Percentiles rank a stretch among this genome's conserved stretches.
Conservation (phyloP, 2,113 vertebrate genomes). For the Tyto alba region DNA sequence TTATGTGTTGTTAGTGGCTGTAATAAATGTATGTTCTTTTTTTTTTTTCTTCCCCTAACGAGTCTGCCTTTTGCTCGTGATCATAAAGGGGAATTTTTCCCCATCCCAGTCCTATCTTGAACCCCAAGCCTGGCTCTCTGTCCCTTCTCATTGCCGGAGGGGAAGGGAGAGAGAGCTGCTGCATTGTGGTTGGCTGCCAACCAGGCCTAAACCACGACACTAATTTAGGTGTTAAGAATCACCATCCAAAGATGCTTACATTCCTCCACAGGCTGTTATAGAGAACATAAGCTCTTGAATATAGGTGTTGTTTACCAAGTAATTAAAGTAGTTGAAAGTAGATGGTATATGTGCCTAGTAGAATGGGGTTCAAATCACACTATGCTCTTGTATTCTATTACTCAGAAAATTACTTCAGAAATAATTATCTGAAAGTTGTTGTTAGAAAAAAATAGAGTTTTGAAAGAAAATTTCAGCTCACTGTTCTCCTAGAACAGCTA, state of each 20-base stretch:
- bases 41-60: too few species aligned
- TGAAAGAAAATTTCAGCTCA: neutral
- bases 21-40: too few species aligned
- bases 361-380: neutral
- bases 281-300: neutral
- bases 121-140: too few species aligned
- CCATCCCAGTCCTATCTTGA: too few species aligned
- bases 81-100: too few species aligned
- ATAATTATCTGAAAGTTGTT: neutral
- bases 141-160: too few species aligned
- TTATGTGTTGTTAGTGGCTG: too few species aligned
- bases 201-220: too few species aligned
- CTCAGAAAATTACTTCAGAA: neutral
- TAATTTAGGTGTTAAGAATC: neutral
- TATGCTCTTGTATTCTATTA: neutral
- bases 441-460: neutral
- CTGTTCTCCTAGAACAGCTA: neutral
- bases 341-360: neutral
- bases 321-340: neutral
- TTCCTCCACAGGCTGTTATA: neutral
- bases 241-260: neutral
- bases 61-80: too few species aligned
- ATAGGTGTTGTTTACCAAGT: neutral
- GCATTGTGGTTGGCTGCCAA: too few species aligned
- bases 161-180: too few species aligned